These are phyloP conservation scores for Zosterops lateralis DNA, from an alignment of 2,113 vertebrate genomes.

Conservation along the genomic window DNA sequence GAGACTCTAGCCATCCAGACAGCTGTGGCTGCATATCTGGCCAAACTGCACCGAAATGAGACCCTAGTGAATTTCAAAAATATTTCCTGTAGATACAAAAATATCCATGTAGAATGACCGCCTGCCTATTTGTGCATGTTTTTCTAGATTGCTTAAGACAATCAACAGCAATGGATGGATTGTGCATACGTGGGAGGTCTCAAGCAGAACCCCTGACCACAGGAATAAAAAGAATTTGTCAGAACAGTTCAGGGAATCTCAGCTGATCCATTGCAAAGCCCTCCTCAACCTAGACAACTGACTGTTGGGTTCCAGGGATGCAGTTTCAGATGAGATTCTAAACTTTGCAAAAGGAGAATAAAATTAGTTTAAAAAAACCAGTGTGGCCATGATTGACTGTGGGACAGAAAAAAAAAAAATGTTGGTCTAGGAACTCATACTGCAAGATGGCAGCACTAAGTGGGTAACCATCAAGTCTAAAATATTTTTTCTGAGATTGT, in stretches of 20 bases:
- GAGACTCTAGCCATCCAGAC: accelerated
- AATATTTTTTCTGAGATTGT: not conserved
- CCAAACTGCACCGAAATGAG: not conserved
- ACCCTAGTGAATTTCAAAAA: not conserved
- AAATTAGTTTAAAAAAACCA: not conserved
- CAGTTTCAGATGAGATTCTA: not conserved
- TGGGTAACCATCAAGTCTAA: not conserved
- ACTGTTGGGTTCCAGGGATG: not conserved
- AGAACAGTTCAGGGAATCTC: not conserved
- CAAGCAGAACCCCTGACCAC: accelerated
- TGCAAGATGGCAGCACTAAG: not conserved
- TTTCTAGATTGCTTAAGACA: not conserved
- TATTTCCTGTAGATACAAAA: not conserved
- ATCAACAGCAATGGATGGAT: not conserved
- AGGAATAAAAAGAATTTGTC: not conserved
- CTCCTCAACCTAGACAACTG: not conserved
- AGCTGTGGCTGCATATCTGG: not conserved
- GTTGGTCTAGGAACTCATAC: not conserved
- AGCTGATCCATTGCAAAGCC: not conserved
- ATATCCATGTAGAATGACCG: not conserved
- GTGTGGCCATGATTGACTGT: not conserved
- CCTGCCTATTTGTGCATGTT: not conserved
- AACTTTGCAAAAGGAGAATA: not conserved
- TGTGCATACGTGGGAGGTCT: not conserved
- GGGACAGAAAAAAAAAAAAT: not conserved